Conservation (phyloP, 1,140 invertebrate species). For the Antheraea pernyi region DNA sequence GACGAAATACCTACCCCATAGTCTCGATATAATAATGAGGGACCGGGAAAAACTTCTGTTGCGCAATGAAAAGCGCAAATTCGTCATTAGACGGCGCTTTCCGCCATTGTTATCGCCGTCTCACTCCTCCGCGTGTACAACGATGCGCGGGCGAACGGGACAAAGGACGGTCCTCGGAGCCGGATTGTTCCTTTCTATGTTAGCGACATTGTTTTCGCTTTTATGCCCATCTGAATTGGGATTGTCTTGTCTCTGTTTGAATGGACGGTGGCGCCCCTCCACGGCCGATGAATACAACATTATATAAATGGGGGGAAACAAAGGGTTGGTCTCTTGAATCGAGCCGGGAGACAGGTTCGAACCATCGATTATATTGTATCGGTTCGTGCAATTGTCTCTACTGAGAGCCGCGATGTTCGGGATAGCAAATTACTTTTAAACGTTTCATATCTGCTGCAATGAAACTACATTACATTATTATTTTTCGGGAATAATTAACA, state of each 20-base stretch:
- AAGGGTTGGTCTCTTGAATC: constrained; percentile 76
- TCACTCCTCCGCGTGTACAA: constrained; percentile 35
- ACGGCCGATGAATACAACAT: constrained; percentile 71
- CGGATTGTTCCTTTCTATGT: constrained; percentile 79
- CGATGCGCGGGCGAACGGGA: constrained; percentile 50
- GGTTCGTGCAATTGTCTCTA: constrained; percentile 66
- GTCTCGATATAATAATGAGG: constrained; percentile 75
- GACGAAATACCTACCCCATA: constrained; percentile 58
- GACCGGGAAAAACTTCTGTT: constrained; percentile 78
- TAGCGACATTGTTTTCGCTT: constrained; percentile 78
- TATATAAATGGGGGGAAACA: constrained; percentile 73
- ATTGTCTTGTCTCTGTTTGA: constrained; percentile 80
- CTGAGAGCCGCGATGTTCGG: constrained; percentile 68
- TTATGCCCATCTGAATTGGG: constrained; percentile 78
- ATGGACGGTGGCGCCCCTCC: constrained; percentile 74
- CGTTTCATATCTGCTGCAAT: not conserved
- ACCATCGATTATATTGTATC: constrained; percentile 76
- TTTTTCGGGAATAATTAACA: no score
- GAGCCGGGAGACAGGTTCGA: constrained; percentile 69
- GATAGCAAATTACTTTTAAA: constrained; percentile 74
- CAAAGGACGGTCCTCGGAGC: constrained; percentile 61
- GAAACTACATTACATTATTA: no score
- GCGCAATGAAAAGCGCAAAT: constrained; percentile 79
- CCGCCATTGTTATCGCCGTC: constrained; percentile 69
- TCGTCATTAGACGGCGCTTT: constrained; percentile 77